Conservation (phyloP, 2,113 vertebrate genomes). For the Callipepla squamata region DNA sequence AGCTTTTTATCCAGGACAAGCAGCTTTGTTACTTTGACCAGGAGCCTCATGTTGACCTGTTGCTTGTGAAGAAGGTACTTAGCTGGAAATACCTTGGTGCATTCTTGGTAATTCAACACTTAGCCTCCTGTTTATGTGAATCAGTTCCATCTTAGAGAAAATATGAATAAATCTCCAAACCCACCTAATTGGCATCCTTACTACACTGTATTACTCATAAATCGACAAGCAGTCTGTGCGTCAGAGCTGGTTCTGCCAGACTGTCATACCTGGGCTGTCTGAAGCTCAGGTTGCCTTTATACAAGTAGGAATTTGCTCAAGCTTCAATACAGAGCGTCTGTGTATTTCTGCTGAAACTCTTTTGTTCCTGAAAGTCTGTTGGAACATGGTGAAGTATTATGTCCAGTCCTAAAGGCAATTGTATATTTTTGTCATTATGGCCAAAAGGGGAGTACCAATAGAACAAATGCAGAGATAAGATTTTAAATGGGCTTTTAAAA, state of each 20-base stretch:
- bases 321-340: background rate
- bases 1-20: background rate
- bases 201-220: background rate
- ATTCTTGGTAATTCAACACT: background rate
- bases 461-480: background rate
- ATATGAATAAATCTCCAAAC: background rate
- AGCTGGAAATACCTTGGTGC: background rate
- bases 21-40: background rate
- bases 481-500: background rate
- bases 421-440: background rate
- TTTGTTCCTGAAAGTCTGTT: background rate
- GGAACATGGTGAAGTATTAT: background rate
- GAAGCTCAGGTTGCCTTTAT: background rate
- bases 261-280: background rate
- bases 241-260: background rate
- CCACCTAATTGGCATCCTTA: background rate
- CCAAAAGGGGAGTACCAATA: background rate
- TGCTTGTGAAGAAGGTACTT: background rate
- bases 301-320: background rate
- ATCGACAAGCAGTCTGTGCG: background rate
- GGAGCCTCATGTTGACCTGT: background rate
- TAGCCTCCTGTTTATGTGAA: background rate
- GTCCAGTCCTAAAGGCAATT: background rate
- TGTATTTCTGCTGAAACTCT: background rate
- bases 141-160: background rate